Evolutionary conservation across 2,888 invertebrate species (phyloP), one percentile per base, ranked within the genome.

Genomic region (Suillia variegata): DNA sequence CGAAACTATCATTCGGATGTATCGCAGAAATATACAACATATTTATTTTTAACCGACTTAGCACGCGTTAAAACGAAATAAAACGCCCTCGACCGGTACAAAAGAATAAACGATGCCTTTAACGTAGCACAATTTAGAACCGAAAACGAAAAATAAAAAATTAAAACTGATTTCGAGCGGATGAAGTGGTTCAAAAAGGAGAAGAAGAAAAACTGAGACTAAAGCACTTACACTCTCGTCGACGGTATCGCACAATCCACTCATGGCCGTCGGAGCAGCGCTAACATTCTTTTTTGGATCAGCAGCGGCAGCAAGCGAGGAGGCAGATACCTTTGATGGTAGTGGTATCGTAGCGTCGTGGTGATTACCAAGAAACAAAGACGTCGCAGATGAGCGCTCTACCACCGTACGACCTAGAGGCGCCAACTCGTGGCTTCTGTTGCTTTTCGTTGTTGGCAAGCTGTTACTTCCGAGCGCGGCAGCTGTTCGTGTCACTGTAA

Each of bases 171-270:
- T n/a, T n/a, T n/a, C n/a, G n/a, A n/a, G n/a, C n/a, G n/a, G n/a
- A n/a, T n/a, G n/a, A n/a, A n/a, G n/a, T n/a, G n/a, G n/a, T n/a
- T n/a, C n/a, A n/a, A n/a, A n/a, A n/a, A n/a, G n/a, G n/a, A n/a
- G n/a, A n/a, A n/a, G n/a, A n/a, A n/a, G 38, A 38, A 38, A n/a
- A 38, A 38, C 38, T 38, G 38, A 45, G 45, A 45, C 6, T 18
- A 12, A 20, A 5, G 45, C 42, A 71, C 71, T 71, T 71, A 71
- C 71, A 68, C 70, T 70, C 62, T 70, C 71, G 58, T 68, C 65
- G n/a, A n/a, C n/a, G 65, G 60, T 64, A 58, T 68, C 67, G 60
- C 64, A 61, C 48, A 62, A 51, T 63, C 61, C 66, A 59, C 64
- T 65, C 18, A 62, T 54, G 15, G 55, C 42, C 38, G n/a, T n/a